These are phyloP conservation scores for Lagodon rhomboides DNA, from an alignment of 2,797 vertebrate genomes.

Conservation along the genomic window DNA sequence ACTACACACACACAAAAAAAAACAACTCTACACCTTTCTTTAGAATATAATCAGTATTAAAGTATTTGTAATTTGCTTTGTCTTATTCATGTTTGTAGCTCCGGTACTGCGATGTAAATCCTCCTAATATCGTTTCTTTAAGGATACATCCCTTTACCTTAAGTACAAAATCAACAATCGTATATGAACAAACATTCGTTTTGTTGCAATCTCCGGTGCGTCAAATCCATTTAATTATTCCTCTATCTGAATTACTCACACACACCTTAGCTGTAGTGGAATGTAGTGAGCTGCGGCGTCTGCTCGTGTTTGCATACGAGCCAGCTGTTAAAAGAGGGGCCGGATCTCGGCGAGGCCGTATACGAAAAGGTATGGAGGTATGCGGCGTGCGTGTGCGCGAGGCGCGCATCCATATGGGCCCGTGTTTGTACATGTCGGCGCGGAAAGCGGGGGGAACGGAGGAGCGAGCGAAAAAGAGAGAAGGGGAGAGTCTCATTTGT, in stretches of 20 bases:
- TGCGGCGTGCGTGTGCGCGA: slow-evolving; percentile 54
- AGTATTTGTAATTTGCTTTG: not conserved
- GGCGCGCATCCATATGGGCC: slow-evolving; percentile 68
- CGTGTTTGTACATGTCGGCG: slow-evolving; percentile 71
- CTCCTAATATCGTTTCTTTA: not conserved
- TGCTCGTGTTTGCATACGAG: slow-evolving; percentile 54
- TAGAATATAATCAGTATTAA: not conserved
- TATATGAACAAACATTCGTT: not conserved
- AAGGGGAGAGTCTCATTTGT: slow-evolving; percentile 89
- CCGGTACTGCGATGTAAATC: not conserved
- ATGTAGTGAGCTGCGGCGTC: slow-evolving; percentile 22
- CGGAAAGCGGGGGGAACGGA: slow-evolving; percentile 61
- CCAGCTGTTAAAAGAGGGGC: slow-evolving; percentile 65
- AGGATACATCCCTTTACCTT: not conserved
- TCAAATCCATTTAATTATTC: not conserved
- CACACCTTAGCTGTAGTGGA: slow-evolving; percentile 22
- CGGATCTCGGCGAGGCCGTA: slow-evolving; percentile 45
- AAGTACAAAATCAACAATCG: not conserved
- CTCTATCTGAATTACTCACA: slow-evolving; percentile 2
- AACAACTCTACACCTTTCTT: not conserved
- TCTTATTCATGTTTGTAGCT: not conserved
- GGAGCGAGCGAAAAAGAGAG: slow-evolving; percentile 59
- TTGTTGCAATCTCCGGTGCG: not conserved
- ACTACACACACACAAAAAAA: not conserved
- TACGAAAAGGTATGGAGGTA: slow-evolving; percentile 39